Evolutionary conservation across 2,888 invertebrate genomes (phyloP).

Genomic region (Ophion slaviceki): DNA sequence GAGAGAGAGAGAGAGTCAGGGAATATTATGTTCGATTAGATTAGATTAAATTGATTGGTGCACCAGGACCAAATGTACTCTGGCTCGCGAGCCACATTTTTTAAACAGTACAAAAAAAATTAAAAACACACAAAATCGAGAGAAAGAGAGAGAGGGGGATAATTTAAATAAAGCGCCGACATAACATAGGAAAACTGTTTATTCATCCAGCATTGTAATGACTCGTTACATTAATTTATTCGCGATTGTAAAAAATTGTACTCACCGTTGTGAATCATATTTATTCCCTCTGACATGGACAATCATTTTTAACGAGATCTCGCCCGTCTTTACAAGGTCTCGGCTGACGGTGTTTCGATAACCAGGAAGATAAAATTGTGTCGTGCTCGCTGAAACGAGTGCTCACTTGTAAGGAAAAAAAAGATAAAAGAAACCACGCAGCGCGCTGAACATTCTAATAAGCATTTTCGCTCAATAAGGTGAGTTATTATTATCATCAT

Average conservation of each 20-base stretch:
- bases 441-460: constrained; percentile 32
- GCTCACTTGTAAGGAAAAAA: constrained; percentile 20
- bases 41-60: background rate
- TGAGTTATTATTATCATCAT: constrained; percentile 10
- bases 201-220: background rate
- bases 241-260: background rate
- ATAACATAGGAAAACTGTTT: background rate
- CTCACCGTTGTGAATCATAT: constrained; percentile 8
- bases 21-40: background rate
- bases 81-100: background rate
- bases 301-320: constrained; percentile 21
- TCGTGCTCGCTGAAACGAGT: constrained; percentile 31
- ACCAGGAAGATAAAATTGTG: constrained; percentile 40
- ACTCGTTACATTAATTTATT: constrained; percentile 12
- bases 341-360: constrained; percentile 26
- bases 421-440: background rate
- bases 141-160: background rate
- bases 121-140: background rate
- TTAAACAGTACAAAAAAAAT: background rate
- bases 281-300: constrained; percentile 5
- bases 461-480: constrained; percentile 22
- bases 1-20: background rate
- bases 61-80: background rate
- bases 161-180: background rate
- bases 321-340: constrained; percentile 12